A percentile compares a stretch with the other conserved stretches of the same genome.
Evolutionary conservation across 2,113 vertebrate species (phyloP).

Genomic region (Atractosteus spatula): DNA sequence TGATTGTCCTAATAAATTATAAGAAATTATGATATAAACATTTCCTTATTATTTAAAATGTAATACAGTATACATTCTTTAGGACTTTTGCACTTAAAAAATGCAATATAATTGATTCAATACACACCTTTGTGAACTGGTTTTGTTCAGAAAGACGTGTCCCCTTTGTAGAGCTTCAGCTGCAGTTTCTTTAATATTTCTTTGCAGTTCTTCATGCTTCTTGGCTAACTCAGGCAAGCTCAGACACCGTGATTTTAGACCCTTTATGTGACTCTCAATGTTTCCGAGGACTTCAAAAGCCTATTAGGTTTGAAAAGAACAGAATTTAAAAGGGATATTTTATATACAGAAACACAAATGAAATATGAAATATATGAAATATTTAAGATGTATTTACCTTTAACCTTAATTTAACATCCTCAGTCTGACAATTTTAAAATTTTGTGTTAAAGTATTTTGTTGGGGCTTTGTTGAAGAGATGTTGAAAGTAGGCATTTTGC

Average conservation of each 20-base stretch:
- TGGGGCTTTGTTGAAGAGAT: too few species aligned
- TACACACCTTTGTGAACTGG: conserved; percentile 64
- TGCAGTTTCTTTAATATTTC: conserved; percentile 58
- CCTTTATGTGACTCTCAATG: conserved; percentile 66
- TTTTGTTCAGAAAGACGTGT: conserved; percentile 63
- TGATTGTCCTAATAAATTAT: too few species aligned
- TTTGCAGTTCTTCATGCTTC: conserved; percentile 63
- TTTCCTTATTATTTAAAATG: too few species aligned
- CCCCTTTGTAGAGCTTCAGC: conserved; percentile 69
- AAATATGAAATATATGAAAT: too few species aligned
- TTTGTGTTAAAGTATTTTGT: too few species aligned
- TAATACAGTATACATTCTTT: too few species aligned
- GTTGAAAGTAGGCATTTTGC: too few species aligned
- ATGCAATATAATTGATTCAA: too few species aligned
- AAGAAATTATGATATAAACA: too few species aligned
- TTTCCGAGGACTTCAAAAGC: conserved; percentile 68
- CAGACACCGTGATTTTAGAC: conserved; percentile 57
- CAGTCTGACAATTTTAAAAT: background rate
- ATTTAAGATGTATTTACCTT: too few species aligned
- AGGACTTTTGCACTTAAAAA: too few species aligned
- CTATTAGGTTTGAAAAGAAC: conserved; percentile 45
- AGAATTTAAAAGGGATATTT: background rate
- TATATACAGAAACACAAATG: too few species aligned
- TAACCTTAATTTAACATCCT: background rate
- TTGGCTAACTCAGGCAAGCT: conserved; percentile 51